Evolutionary conservation across 1,140 invertebrate species (phyloP).

Genomic region (Pantala flavescens): DNA sequence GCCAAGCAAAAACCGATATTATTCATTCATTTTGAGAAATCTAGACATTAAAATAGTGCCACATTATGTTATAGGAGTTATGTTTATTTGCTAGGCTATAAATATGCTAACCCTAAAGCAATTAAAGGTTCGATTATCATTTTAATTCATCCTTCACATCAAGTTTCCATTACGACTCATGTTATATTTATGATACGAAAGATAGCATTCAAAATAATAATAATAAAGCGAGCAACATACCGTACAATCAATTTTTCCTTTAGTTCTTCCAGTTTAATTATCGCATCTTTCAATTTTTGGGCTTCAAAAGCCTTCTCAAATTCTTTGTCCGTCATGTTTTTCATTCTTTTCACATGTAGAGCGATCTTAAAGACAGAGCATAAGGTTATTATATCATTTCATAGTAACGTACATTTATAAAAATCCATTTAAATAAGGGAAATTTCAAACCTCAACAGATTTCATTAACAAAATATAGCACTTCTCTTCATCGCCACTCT

Average conservation of each 20-base stretch:
- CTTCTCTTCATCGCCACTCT: background rate
- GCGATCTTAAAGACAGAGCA: background rate
- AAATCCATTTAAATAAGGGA: background rate
- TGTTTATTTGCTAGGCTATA: too few species aligned
- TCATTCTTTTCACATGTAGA: background rate
- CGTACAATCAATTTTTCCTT: background rate
- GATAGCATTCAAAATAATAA: too few species aligned
- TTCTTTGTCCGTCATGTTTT: background rate
- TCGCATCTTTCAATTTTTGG: background rate
- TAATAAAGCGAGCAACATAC: background rate
- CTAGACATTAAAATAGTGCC: too few species aligned
- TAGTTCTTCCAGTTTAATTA: background rate
- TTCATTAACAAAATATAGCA: background rate
- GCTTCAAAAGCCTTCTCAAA: background rate
- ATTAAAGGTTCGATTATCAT: too few species aligned
- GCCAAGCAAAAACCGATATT: too few species aligned
- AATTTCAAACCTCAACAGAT: background rate
- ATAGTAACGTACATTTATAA: background rate
- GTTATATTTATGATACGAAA: too few species aligned
- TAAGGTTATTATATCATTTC: background rate
- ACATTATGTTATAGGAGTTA: too few species aligned
- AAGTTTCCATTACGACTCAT: too few species aligned
- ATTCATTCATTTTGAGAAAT: too few species aligned
- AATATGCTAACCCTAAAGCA: too few species aligned
- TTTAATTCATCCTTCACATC: too few species aligned